Conservation (phyloP, 2,888 invertebrate genomes). For the Tryphoninae sp. region DNA sequence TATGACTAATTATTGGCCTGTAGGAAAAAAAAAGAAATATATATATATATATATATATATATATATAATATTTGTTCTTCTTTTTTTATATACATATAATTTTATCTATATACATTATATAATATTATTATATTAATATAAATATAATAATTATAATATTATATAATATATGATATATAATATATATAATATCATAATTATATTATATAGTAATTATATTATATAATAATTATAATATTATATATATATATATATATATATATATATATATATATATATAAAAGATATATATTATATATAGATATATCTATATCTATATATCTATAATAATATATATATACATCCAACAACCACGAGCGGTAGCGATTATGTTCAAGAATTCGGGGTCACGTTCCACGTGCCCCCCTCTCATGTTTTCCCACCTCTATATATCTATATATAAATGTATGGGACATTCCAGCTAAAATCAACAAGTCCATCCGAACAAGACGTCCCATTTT, state of each 20-base stretch:
- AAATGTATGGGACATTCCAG: not conserved
- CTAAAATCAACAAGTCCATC: not conserved
- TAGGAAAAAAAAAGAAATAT: not conserved
- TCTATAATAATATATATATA: not conserved
- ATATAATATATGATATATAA: not conserved
- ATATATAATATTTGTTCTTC: too few species aligned
- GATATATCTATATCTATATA: constrained; percentile 25
- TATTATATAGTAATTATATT: too few species aligned
- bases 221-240: not conserved
- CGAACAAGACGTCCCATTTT: not conserved
- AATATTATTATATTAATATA: too few species aligned
- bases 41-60: constrained; percentile 1
- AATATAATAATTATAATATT: too few species aligned
- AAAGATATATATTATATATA: constrained; percentile 12
- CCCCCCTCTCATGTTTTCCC: constrained; percentile 18
- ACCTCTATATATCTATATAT: constrained; percentile 16
- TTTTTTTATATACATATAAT: too few species aligned
- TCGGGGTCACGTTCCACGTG: constrained; percentile 63
- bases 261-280: constrained; percentile 15
- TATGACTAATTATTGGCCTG: constrained; percentile 32
- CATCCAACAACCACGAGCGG: not conserved
- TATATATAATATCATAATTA: too few species aligned
- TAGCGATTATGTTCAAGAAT: constrained; percentile 59
- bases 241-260: constrained; percentile 19
- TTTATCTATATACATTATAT: too few species aligned